Base-by-base conservation (phyloP, 2,888 invertebrate genomes). In the Globia sparganii region DNA sequence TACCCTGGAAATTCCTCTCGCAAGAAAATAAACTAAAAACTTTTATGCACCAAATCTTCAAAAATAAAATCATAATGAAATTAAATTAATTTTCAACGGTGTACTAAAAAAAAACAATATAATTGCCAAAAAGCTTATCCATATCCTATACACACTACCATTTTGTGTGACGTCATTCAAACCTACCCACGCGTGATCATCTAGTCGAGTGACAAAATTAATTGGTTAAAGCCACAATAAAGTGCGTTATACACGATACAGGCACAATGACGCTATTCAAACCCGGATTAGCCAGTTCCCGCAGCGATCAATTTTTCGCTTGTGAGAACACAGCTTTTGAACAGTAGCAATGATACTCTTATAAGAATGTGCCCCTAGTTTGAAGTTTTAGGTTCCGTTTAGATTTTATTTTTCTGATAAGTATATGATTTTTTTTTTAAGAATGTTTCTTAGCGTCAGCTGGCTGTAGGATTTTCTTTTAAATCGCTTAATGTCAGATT, bases 181-280 rank as follows among this genome's bases (percentile, higher is more conserved):
- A 83, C 80, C 89, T 78, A 90, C 87, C 87, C 87, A 91, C 92
- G 90, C 88, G 80, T 90, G 87, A 93, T 92, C 91, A 90, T 88
- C 87, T 85, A 88, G 90, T 87, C 87, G 89, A 90, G 91, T 91
- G 94, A 94, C 93, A 92, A 93, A 93, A 93, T 94, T 94, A 94
- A 94, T 94, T 94, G 94, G 94, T 93, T 93, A 92, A 92, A 88
- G 89, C 91, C 89, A 87, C 91, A 86, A 94, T 93, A 93, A 94
- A 90, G 83, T 88, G 73, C 71, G 81, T 79, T 89, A 84, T 86
- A 92, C 92, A 93, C 92, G 93, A 91, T 90, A 83, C 87, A 90
- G 86, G 88, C 87, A 91, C 93, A 92, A 93, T 91, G 87, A 72
- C 88, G 85, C 91, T 88, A 90, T 91, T 89, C 88, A 91, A 91